phyloP scores from a whole-genome alignment of 2,888 invertebrate genomes.

The Automeris io region DNA sequence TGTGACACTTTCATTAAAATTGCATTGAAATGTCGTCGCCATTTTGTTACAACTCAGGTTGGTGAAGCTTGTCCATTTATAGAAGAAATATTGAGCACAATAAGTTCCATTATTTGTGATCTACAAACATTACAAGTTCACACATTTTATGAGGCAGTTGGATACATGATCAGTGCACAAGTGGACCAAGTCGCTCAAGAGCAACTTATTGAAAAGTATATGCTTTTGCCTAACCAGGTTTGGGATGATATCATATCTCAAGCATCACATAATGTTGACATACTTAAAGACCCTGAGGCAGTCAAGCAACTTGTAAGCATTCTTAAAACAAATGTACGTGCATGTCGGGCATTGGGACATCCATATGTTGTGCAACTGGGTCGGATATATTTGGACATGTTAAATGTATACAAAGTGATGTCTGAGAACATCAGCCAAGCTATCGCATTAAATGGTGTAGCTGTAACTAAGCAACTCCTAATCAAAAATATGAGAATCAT shows the following conservation, averaged over 20 bases:
- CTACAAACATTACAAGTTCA: conserved; percentile 98
- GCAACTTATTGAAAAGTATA: conserved; percentile 96
- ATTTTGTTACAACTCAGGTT: conserved; percentile 97
- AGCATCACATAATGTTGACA: conserved; percentile 97
- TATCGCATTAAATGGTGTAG: conserved; percentile 95
- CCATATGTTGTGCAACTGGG: conserved; percentile 97
- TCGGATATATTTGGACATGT: conserved; percentile 98
- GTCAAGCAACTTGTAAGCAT: conserved; percentile 98
- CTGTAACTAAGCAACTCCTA: conserved; percentile 97
- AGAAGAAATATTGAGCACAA: conserved; percentile 97
- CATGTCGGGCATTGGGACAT: conserved; percentile 98
- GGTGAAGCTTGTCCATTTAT: conserved; percentile 99
- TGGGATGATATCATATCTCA: conserved; percentile 99
- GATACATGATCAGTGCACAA: conserved; percentile 99
- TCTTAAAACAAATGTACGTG: conserved; percentile 98
- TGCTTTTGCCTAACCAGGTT: conserved; percentile 97
- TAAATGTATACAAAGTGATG: conserved; percentile 99
- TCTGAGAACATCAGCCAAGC: conserved; percentile 96
- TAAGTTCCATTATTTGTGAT: conserved; percentile 99
- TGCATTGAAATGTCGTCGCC: conserved; percentile 97
- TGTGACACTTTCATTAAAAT: conserved; percentile 99
- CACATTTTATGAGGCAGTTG: conserved; percentile 99
- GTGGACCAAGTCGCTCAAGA: conserved; percentile 94
- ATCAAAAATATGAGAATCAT: conserved; percentile 99
- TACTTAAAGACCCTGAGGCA: conserved; percentile 96